Evolutionary conservation across 2,113 vertebrate genomes (phyloP), one percentile per base, ranked within the genome.

Genomic region (Antennarius striatus): DNA sequence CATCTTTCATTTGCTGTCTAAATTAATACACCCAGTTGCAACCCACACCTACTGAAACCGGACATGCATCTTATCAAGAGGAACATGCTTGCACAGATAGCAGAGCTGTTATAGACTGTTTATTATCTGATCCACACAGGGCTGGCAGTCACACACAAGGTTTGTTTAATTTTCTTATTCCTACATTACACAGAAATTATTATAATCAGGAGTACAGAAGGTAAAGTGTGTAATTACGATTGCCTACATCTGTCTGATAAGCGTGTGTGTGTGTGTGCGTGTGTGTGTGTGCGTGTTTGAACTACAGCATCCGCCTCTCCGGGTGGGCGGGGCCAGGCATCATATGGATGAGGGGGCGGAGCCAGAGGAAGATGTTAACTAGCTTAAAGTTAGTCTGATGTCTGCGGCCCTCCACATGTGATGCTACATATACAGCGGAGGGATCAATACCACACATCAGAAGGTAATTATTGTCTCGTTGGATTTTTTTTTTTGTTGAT

Each of bases 61-160:
- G 9, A 8, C 17, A 43, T 17, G 11, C 7, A 43, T 16, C 64
- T 65, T 73, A 67, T 77, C 73, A 10, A 13, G 30, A 52, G 14
- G 32, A 7, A 6, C 16, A 5, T 61, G 51, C 55, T 75, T 76
- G 39, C 39, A 45, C 1, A 51, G 66, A 80, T 75, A 80, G 76
- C 64, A 57, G 30, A 51, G 10, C 16, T 0, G 54, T 45, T 14
- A 15, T 15, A 2, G 6, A 3, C 14, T 51, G 8, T n/a, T 64
- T 57, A 67, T 45, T 45, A 12, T 15, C 14, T 14, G 12, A 47
- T 15, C 4, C 45, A 14, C 14, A 5, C 45, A 15, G 45, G 14
- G 13, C 14, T 47, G 11, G 45, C 15, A 3, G 45, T 47, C 14
- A 15, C 45, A 47, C 45, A 45, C 10, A 45, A 45, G 10, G 10